Conservation (phyloP, 2,113 vertebrate genomes). For the Colius striatus region DNA sequence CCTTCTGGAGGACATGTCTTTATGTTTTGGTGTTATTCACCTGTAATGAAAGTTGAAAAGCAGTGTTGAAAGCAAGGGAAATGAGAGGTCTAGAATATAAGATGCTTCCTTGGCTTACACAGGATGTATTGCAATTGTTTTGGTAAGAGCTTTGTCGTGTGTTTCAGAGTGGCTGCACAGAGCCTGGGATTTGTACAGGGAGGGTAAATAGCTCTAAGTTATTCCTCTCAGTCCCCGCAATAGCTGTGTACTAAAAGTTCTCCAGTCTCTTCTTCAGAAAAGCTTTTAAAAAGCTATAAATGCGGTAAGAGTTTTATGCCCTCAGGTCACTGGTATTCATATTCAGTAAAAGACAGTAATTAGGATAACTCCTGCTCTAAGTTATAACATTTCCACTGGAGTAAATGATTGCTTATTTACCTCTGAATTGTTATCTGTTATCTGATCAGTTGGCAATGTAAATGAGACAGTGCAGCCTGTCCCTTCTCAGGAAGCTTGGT, state of each 20-base stretch:
- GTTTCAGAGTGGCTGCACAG: neutral
- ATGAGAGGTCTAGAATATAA: neutral
- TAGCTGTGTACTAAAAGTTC: neutral
- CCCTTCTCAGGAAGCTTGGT: neutral
- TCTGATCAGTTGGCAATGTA: neutral
- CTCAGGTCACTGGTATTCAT: neutral
- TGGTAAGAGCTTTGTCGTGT: neutral
- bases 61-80: neutral
- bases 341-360: neutral
- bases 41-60: constrained; percentile 40
- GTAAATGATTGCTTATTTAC: neutral
- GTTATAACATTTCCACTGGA: neutral
- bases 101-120: neutral
- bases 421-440: too few relatives aligned
- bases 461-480: neutral
- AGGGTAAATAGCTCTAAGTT: neutral
- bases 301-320: neutral
- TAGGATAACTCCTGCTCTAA: neutral
- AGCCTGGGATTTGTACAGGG: neutral
- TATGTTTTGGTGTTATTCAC: constrained; percentile 17
- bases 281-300: neutral
- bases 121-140: neutral
- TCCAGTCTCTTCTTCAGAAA: neutral
- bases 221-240: neutral
- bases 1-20: neutral